Evolutionary conservation across 2,113 vertebrate genomes (phyloP), one percentile per base, ranked within the genome.

Genomic region (Paraplagusia blochii): DNA sequence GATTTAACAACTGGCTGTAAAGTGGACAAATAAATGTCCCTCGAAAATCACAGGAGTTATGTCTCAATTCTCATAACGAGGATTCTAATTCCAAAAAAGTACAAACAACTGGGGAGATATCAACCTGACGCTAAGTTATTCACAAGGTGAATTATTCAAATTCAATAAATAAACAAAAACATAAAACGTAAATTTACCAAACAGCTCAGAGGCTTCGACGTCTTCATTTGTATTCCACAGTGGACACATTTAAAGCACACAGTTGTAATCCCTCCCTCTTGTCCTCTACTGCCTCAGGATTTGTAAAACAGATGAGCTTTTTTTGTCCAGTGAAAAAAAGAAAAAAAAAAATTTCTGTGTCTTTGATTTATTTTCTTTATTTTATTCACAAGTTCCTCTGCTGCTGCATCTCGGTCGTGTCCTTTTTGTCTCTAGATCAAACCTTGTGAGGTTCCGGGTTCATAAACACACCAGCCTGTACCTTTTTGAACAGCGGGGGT

Each of bases 171-270:
- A 1, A 11, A 40, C 61, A 22, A 12, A 0, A 11, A 38, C 46
- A 40, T 53, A 15, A 33, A 48, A 44, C 45, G 45, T 4, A 17
- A 15, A 46, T 65, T 44, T 63, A 19, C 10, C 9, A 35, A 49
- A 29, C 22, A 29, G 22, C 5, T 1, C 15, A 40, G 17, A 58
- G 47, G 22, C n/a, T 22, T 29, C 9, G 15, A 16, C 2, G 16
- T 42, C 57, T 42, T 38, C 53, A 18, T n/a, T 53, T 38, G n/a
- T 48, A 47, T 56, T 54, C 63, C 29, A 53, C 1, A 5, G 19
- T 40, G 11, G 47, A 58, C 59, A 49, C 63, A 69, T 59, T 75
- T 61, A 58, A 83, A 74, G 54, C 36, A 42, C 43, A 2, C 33
- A 39, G 34, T 6, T 16, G 46, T 58, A 53, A 69, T 72, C 45